A percentile compares a stretch with the other conserved stretches of the same genome.
Evolutionary conservation across 2,888 invertebrate genomes (phyloP).

Genomic region (Sminthurinus aureus): DNA sequence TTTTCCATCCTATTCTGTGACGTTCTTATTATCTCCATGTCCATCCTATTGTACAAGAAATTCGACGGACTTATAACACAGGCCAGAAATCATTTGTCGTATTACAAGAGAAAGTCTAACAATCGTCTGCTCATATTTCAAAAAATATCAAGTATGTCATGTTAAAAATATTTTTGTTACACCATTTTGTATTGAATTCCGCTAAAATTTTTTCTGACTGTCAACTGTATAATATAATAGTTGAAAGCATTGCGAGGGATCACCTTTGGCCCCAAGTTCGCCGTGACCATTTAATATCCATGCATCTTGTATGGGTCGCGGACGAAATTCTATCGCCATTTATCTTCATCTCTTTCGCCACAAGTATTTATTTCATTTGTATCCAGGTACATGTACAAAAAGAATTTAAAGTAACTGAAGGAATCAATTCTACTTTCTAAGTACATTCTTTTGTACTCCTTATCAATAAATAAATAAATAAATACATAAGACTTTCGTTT

Average conservation of each 20-base stretch:
- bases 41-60: constrained; percentile 50
- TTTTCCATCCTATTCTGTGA: constrained; percentile 48
- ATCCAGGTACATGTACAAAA: too few species aligned
- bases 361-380: constrained; percentile 51
- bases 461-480: neutral
- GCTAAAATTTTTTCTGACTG: neutral
- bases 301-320: constrained; percentile 49
- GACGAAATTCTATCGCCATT: constrained; percentile 52
- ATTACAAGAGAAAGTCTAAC: neutral
- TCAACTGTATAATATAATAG: neutral
- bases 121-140: neutral
- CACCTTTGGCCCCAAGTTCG: constrained; percentile 51
- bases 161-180: too few species aligned
- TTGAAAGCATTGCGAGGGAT: constrained; percentile 8
- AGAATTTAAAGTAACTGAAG: too few species aligned
- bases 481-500: neutral
- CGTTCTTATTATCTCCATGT: constrained; percentile 45
- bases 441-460: neutral
- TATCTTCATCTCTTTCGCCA: constrained; percentile 51
- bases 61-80: constrained; percentile 50
- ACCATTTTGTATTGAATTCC: too few species aligned
- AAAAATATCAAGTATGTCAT: constrained; percentile 14
- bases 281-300: constrained; percentile 50
- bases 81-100: neutral
- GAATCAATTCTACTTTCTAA: too few species aligned